Conservation (phyloP, 2,888 invertebrate genomes). For the Hipparchia semele region DNA sequence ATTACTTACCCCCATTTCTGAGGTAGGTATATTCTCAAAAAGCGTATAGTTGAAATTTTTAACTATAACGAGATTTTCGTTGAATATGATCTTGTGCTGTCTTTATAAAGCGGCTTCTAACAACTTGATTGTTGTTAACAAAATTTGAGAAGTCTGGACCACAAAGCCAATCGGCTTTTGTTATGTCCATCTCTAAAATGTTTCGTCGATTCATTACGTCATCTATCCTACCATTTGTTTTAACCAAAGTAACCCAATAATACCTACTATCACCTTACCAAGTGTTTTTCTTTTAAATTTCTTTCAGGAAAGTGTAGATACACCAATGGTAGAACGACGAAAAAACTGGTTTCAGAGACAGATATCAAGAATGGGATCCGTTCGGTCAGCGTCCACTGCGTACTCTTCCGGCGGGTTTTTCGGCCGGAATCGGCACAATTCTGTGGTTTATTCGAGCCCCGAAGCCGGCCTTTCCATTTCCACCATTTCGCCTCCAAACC, state of each 20-base stretch:
- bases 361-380: slow-evolving; percentile 93
- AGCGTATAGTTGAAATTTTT: background rate
- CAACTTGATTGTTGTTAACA: too few species aligned
- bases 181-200: background rate
- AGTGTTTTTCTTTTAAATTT: slow-evolving; percentile 14
- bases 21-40: background rate
- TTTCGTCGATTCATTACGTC: background rate
- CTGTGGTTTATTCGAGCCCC: slow-evolving; percentile 87
- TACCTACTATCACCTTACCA: slow-evolving; percentile 4
- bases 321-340: slow-evolving; percentile 91
- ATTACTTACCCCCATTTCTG: background rate
- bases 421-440: slow-evolving; percentile 90
- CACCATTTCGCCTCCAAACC: slow-evolving; percentile 63
- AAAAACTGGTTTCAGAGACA: slow-evolving; percentile 95
- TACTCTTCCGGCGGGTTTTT: slow-evolving; percentile 91
- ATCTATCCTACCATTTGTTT: background rate
- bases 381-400: slow-evolving; percentile 92
- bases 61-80: too few species aligned
- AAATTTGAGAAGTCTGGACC: too few species aligned
- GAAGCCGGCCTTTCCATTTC: slow-evolving; percentile 79
- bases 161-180: background rate
- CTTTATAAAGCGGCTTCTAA: too few species aligned
- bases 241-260: slow-evolving; percentile 13
- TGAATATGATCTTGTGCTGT: too few species aligned
- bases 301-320: slow-evolving; percentile 93